Evolutionary conservation across 2,113 vertebrate species (phyloP), one percentile per base, ranked within the genome.

Genomic region (Trochalopteron elliotii): DNA sequence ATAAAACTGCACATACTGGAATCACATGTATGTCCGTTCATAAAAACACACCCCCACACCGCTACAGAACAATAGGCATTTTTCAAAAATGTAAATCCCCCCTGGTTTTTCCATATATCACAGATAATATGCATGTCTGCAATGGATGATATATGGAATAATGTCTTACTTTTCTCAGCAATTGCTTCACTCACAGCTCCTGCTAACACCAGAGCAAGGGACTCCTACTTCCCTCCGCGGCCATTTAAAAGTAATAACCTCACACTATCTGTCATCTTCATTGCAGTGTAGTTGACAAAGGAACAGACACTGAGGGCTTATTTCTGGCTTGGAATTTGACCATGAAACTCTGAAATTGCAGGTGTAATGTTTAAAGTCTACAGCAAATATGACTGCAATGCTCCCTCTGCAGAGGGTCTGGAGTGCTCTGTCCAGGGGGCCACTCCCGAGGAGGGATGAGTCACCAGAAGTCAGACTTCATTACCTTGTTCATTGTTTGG

Each of bases 221-320:
- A 57, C 33, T 84, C 19, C 30, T 74, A 2, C 24, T 70, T 79
- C 8, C 25, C 39, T 11, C 25, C 4, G 4, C 22, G 23, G 44
- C 42, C 68, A 55, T 81, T 80, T 85, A 70, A 70, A 93, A 31
- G 59, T 37, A 90, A 80, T 40, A 72, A 35, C n/a, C 15, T 91
- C 33, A 39, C 30, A 39, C 33, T 37, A 56, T 74, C 92, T 94
- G 70, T 74, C 93, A 88, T 87, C 83, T 95, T 90, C 75, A 56
- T 47, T 76, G 79, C 55, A 52, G 8, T 28, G 42, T 15, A 45
- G 37, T 64, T 82, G 80, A 53, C 79, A 85, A 82, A 82, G 50
- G 56, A 85, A 44, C 15, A 76, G 70, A 80, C 42, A 80, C 59
- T 28, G 50, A 57, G 52, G 28, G 23, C 42, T 82, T 65, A 69